phyloP scores from a whole-genome alignment of 2,888 invertebrate species.

The Neoascia interrupta region DNA sequence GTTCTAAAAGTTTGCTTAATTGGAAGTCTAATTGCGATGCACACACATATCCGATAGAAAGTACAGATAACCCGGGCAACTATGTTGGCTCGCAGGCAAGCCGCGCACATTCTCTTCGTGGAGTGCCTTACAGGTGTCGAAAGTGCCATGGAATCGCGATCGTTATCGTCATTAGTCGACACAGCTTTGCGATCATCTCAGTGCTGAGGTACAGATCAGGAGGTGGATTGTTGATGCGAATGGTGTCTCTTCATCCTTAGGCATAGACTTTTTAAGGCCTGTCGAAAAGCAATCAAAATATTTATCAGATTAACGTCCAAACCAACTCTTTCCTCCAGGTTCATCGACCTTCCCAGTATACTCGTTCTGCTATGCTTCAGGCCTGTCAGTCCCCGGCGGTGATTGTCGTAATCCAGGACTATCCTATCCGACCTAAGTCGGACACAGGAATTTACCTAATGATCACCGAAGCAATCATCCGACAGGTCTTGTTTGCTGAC shows the following conservation, averaged over 20 bases:
- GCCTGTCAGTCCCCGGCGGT: conserved; percentile 38
- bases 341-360: no score
- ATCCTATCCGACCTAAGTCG: conserved; percentile 14
- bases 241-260: no score
- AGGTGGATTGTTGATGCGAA: no score
- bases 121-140: neutral
- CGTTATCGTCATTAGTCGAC: no score
- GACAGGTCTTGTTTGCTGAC: neutral
- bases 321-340: no score
- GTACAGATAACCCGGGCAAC: conserved; percentile 11
- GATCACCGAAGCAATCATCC: conserved; percentile 34
- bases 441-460: conserved; percentile 59
- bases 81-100: neutral
- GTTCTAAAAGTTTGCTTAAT: conserved; percentile 53
- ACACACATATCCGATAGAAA: conserved; percentile 41
- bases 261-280: no score
- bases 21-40: conserved; percentile 50
- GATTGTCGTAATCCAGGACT: conserved; percentile 29
- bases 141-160: neutral
- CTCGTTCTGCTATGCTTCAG: conserved; percentile 47
- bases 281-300: no score
- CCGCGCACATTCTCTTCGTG: neutral
- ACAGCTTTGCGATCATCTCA: no score
- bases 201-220: no score
- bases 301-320: no score